These are phyloP conservation scores for Anguilla japonica DNA, from an alignment of 2,113 vertebrate genomes.

Conservation along the genomic window DNA sequence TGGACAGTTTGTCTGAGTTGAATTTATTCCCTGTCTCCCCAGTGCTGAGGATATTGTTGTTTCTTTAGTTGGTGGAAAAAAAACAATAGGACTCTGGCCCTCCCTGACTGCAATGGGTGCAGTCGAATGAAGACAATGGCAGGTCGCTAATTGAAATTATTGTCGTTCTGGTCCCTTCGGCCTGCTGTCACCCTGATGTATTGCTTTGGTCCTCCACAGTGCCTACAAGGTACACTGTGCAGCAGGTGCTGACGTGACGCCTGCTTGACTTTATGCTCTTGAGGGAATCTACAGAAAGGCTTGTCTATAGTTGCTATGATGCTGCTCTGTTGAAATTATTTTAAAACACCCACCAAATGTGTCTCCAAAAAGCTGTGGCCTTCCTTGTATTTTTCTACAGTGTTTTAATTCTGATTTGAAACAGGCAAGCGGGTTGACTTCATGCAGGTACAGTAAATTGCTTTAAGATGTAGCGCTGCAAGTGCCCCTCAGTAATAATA, in stretches of 20 bases:
- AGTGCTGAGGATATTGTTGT: background rate
- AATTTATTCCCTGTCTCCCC: background rate
- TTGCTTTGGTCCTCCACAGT: background rate
- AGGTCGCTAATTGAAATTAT: background rate
- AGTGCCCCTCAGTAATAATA: too few relatives aligned
- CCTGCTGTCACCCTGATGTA: background rate
- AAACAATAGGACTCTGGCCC: too few relatives aligned
- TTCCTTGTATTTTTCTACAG: too few relatives aligned
- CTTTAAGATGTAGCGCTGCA: too few relatives aligned
- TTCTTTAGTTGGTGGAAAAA: background rate
- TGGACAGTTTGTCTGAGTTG: background rate
- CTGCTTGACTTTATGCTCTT: background rate
- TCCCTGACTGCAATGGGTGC: background rate
- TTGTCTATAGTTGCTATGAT: background rate
- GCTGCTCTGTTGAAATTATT: background rate
- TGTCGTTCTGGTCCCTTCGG: background rate
- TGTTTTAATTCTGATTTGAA: too few relatives aligned
- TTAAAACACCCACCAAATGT: too few relatives aligned
- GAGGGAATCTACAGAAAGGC: background rate
- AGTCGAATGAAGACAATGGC: background rate
- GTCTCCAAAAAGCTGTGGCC: too few relatives aligned
- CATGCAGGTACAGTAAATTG: too few relatives aligned
- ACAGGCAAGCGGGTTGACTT: too few relatives aligned
- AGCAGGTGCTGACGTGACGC: background rate
- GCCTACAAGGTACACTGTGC: background rate